Evolutionary conservation across 2,888 invertebrate genomes (phyloP), one percentile per base, ranked within the genome.

Genomic region (Gisinianus flammeolus): DNA sequence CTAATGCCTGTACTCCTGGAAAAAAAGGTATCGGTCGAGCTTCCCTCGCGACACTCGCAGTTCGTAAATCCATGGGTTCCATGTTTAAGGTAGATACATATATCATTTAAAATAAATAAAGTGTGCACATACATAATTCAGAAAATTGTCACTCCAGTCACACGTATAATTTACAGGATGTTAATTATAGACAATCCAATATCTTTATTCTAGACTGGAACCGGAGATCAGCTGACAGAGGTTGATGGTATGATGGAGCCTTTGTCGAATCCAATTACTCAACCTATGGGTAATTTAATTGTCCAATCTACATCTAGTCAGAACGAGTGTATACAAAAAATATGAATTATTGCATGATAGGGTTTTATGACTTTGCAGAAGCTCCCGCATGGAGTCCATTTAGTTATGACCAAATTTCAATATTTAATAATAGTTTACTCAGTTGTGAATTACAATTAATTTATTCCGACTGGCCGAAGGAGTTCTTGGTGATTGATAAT

Each of bases 21-120:
- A 28, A 26, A 24, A 52, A 58, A 10, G 16, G 16, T n/a, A 2
- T n/a, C 26, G 24, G 56, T 30, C 54, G 67, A 35, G 24, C 19
- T 44, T 71, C 71, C 8, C 64, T 79, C 22, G 67, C 71, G 22
- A 81, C 79, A n/a, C 71, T 82, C 2, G 75, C 79, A 24, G 79
- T 82, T 12, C 52, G 80, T 8, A 75, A 79, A 28, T 82, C 82
- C 0, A 82, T 82, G 80, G 82, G 82, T 12, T 24, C 78, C 22
- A 54, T 82, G 31, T 76, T 71, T 22, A 82, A 79, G 79, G 66
- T 66, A 54, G 4, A 24, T 64, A 6, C 58, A 58, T n/a, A n/a
- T 58, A n/a, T 6, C 8, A 58, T 58, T 58, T 12, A 6, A 58
- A 58, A n/a, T 58, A 16, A 6, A 12, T 6, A 6, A 58, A 22